phyloP scores from a whole-genome alignment of 2,797 vertebrate species.

The Toxotes lorentzi region DNA sequence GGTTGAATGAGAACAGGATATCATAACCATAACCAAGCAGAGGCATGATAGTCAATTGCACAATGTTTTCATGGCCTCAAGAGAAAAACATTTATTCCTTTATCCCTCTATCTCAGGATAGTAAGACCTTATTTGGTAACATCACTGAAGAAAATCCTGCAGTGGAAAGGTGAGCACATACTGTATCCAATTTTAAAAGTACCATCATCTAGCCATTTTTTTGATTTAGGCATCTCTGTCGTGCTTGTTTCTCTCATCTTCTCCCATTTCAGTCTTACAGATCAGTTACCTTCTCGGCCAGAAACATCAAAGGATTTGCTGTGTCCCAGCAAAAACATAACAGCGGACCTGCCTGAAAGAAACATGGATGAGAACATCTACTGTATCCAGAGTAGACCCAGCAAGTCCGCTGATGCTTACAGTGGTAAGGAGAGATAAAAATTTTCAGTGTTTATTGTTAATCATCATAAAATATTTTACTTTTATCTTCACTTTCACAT shows the following conservation, averaged over 20 bases:
- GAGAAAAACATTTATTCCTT: not conserved
- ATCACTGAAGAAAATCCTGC: conserved; percentile 1
- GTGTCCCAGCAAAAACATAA: conserved; percentile 1
- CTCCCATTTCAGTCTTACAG: conserved; percentile 26
- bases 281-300: conserved; percentile 13
- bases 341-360: not conserved
- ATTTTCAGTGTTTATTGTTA: not conserved
- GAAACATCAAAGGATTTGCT: not conserved
- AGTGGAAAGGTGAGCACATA: conserved; percentile 52
- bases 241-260: not conserved
- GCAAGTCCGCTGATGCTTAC: not conserved
- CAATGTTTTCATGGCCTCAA: not conserved
- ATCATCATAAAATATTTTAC: not conserved
- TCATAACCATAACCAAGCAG: not conserved
- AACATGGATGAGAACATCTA: not conserved
- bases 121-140: not conserved
- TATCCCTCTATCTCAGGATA: conserved; percentile 14
- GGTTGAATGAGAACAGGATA: not conserved
- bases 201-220: not conserved
- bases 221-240: not conserved
- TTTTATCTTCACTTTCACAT: not conserved
- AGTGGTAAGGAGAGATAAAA: conserved; percentile 36
- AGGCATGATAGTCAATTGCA: not conserved
- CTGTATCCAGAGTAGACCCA: not conserved
- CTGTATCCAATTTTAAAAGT: not conserved